phyloP scores from a whole-genome alignment of 2,888 invertebrate species.

The Griposia aprilina region DNA sequence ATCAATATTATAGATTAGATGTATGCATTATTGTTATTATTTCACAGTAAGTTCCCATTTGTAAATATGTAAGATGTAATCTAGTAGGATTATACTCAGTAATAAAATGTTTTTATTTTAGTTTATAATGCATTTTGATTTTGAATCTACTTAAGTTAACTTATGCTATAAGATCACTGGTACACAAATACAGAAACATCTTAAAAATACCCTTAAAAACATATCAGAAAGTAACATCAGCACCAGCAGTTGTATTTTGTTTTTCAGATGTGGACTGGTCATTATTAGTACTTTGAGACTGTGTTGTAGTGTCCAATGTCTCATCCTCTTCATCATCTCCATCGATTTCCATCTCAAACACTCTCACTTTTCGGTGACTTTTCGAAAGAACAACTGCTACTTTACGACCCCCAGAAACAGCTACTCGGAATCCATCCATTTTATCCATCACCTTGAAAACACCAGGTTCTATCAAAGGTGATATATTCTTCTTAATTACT shows the following conservation, averaged over 20 bases:
- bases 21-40: conserved; percentile 17
- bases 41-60: conserved; percentile 31
- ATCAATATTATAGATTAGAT: conserved; percentile 26
- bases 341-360: conserved; percentile 98
- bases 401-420: conserved; percentile 96
- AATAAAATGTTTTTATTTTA: conserved; percentile 58
- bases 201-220: background rate
- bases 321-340: conserved; percentile 96
- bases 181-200: background rate
- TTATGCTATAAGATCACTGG: background rate
- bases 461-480: conserved; percentile 88
- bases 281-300: conserved; percentile 80
- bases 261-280: conserved; percentile 77
- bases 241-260: conserved; percentile 65
- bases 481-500: conserved; percentile 88
- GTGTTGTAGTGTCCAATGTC: conserved; percentile 85
- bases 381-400: conserved; percentile 96
- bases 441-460: conserved; percentile 92
- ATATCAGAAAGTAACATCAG: conserved; percentile 71
- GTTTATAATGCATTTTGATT: conserved; percentile 40
- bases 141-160: conserved; percentile 20
- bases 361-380: conserved; percentile 94
- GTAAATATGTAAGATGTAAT: conserved; percentile 43
- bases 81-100: conserved; percentile 36
- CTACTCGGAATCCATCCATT: conserved; percentile 92